Evolutionary conservation across 2,113 vertebrate genomes (phyloP).

Genomic region (Cinclus cinclus): DNA sequence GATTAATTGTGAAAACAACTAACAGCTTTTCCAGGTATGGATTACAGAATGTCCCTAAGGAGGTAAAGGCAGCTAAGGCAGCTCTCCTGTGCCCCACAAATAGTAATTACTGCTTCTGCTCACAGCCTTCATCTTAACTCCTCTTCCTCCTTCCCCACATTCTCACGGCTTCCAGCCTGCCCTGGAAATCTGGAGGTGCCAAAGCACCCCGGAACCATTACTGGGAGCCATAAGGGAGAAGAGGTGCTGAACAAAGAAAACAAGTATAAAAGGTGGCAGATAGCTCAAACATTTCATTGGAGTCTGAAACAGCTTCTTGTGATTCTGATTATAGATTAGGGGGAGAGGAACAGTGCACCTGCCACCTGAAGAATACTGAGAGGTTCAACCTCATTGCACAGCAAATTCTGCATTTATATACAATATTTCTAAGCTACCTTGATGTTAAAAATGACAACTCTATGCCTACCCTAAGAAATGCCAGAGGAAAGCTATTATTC

Average conservation of each 20-base stretch:
- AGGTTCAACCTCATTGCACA: neutral
- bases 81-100: neutral
- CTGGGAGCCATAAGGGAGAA: neutral
- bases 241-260: neutral
- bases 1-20: neutral
- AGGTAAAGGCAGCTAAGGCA: neutral
- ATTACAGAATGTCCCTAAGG: neutral
- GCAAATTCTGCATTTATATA: neutral
- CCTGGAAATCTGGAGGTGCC: neutral
- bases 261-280: neutral
- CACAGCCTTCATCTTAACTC: neutral
- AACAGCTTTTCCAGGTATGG: neutral
- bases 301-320: neutral
- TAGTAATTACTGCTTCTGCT: neutral
- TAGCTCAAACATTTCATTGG: neutral
- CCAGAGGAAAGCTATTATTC: neutral
- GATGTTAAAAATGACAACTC: neutral
- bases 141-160: neutral
- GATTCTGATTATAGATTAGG: neutral
- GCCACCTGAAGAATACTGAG: neutral
- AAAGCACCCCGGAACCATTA: neutral
- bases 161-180: neutral
- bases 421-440: neutral
- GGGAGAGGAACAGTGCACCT: accelerated
- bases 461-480: neutral